Evolutionary conservation across 2,797 vertebrate genomes (phyloP), one percentile per base, ranked within the genome.

Genomic region (Rhincodon typus): DNA sequence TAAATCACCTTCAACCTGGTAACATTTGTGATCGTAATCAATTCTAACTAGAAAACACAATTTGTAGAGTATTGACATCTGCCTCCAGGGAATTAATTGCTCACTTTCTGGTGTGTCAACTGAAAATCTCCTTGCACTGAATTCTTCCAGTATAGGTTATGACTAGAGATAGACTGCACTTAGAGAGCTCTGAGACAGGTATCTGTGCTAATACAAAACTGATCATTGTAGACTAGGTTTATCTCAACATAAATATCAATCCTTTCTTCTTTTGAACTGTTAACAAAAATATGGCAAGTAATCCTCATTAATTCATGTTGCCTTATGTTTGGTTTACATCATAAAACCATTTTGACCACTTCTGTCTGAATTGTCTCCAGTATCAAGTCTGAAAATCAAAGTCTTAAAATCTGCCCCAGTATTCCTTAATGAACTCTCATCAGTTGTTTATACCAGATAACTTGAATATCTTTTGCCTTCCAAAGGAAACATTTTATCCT

Each of bases 1-100:
- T 42, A 96, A 96, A 95, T 96, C 84, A 86, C 13, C 96, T 50
- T 66, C 94, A 27, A 1, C 96, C 25, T 96, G 97, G 50, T 25
- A 74, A 95, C 13, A 1, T 96, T 96, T 96, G 93, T 66, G 53
- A 97, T 88, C n/a, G 94, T 96, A 96, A 94, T 77, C 0, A 96
- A 62, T 94, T 97, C 96, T 96, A 96, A 96, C n/a, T 94, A 87
- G 95, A 96, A 96, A 96, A 96, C 95, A 96, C 82, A 96, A 96
- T 96, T 94, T 97, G 94, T 96, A 96, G 13, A 27, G 96, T 96
- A 96, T 27, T 96, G 25, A 86, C 95, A 0, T 95, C 23, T 79
- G 93, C 0, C 74, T 13, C 13, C 25, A 94, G 17, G 23, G 38
- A 77, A 95, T 95, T 96, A 91, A 66, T 38, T 90, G 50, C 38